Percentiles rank a stretch among this genome's conserved stretches.
These are phyloP conservation scores for Ectemnius lituratus DNA, from an alignment of 2,888 invertebrate species.

Conservation along the genomic window DNA sequence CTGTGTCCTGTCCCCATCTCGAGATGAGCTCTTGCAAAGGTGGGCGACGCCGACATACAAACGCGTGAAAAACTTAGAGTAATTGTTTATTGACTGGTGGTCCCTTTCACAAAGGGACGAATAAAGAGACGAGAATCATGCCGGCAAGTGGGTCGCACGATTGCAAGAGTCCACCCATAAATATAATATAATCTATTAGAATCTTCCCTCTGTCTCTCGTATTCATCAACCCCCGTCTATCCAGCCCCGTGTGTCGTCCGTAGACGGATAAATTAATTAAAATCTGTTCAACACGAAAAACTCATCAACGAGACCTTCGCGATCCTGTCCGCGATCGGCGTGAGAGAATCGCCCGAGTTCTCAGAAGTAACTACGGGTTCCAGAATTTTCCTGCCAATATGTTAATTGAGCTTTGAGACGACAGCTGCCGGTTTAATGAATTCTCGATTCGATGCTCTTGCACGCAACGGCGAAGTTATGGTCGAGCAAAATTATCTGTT, in stretches of 20 bases:
- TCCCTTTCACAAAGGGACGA: constrained; percentile 47
- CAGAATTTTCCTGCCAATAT: too few species aligned
- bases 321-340: constrained; percentile 53
- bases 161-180: constrained; percentile 69
- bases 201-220: constrained; percentile 35
- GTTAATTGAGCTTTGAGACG: background rate
- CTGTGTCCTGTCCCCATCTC: constrained; percentile 34
- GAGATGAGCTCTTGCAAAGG: constrained; percentile 47
- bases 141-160: constrained; percentile 50
- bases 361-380: too few species aligned
- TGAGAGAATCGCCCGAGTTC: constrained; percentile 50
- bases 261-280: constrained; percentile 58
- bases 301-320: constrained; percentile 52
- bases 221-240: constrained; percentile 29
- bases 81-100: constrained; percentile 61
- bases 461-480: too few species aligned
- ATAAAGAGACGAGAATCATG: constrained; percentile 45
- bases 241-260: constrained; percentile 25
- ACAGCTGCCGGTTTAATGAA: background rate
- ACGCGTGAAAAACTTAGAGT: constrained; percentile 52
- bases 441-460: too few species aligned
- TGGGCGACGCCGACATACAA: constrained; percentile 37
- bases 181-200: constrained; percentile 65
- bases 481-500: background rate
- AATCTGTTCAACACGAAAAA: constrained; percentile 54